phyloP scores from a whole-genome alignment of 1,140 invertebrate species.

The Rhyzopertha dominica region DNA sequence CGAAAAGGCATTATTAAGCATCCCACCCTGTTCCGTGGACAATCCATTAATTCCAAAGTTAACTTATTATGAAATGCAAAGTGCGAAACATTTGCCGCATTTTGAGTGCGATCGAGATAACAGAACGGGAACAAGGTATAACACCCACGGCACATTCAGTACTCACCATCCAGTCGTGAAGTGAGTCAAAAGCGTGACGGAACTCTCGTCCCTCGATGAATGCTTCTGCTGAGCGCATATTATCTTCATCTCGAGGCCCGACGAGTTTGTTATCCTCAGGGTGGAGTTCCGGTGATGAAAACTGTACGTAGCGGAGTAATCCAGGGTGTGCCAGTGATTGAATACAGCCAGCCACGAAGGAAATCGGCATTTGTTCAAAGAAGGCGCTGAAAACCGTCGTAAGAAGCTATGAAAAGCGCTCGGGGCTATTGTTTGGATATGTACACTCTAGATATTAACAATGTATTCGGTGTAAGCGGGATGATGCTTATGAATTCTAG shows the following conservation, averaged over 20 bases:
- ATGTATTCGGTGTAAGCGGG: no score
- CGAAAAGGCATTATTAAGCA: no score
- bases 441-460: no score
- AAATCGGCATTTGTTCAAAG: conserved; percentile 59
- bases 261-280: conserved; percentile 55
- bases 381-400: conserved; percentile 54
- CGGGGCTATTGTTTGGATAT: no score
- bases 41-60: no score
- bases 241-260: conserved; percentile 56
- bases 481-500: no score
- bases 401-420: background rate
- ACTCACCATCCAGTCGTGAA: conserved; percentile 62
- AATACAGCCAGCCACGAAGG: conserved; percentile 62
- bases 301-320: conserved; percentile 61
- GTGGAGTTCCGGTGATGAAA: conserved; percentile 63
- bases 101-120: no score
- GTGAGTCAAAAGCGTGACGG: conserved; percentile 54
- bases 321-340: conserved; percentile 66
- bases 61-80: no score
- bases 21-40: no score
- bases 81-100: no score
- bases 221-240: conserved; percentile 58
- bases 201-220: conserved; percentile 50
- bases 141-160: no score
- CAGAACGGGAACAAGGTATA: no score